These are phyloP conservation scores for Syndactyla subalaris DNA, from an alignment of 2,797 vertebrate species.

Conservation along the genomic window DNA sequence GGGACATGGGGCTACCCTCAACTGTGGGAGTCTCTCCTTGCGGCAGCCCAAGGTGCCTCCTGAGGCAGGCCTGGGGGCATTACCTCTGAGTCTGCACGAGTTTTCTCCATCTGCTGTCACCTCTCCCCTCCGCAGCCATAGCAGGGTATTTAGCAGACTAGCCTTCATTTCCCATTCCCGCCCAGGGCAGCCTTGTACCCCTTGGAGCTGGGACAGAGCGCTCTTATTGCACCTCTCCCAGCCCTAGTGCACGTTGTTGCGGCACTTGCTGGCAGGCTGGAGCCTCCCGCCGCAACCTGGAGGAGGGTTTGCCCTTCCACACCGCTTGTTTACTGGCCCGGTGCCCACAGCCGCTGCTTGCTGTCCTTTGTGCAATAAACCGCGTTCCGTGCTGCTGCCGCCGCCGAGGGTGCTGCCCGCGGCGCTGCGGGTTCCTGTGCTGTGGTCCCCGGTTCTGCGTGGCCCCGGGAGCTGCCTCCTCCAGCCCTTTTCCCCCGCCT, in stretches of 20 bases:
- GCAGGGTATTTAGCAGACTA: neutral
- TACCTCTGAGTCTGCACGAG: too few species aligned
- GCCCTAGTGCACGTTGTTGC: neutral
- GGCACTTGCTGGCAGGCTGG: neutral
- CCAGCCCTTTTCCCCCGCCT: too few species aligned
- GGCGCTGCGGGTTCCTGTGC: neutral
- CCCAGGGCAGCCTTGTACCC: neutral
- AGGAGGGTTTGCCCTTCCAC: neutral
- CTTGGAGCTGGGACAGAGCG: neutral
- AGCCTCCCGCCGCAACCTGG: neutral
- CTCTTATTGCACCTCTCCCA: neutral
- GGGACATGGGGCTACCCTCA: neutral
- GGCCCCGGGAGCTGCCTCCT: neutral
- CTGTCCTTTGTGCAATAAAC: neutral
- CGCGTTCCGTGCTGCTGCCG: neutral
- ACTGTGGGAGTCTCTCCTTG: neutral
- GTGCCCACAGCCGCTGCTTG: neutral
- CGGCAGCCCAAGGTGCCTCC: neutral
- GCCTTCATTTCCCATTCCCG: neutral
- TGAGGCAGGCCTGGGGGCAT: fast-evolving
- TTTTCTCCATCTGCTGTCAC: neutral
- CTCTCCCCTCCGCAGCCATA: neutral
- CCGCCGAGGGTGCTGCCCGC: neutral
- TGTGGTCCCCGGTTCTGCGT: neutral
- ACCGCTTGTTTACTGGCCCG: neutral